A percentile compares a stretch with the other conserved stretches of the same genome.
Conservation (phyloP, 2,888 invertebrate genomes). For the Philereme transversata region DNA sequence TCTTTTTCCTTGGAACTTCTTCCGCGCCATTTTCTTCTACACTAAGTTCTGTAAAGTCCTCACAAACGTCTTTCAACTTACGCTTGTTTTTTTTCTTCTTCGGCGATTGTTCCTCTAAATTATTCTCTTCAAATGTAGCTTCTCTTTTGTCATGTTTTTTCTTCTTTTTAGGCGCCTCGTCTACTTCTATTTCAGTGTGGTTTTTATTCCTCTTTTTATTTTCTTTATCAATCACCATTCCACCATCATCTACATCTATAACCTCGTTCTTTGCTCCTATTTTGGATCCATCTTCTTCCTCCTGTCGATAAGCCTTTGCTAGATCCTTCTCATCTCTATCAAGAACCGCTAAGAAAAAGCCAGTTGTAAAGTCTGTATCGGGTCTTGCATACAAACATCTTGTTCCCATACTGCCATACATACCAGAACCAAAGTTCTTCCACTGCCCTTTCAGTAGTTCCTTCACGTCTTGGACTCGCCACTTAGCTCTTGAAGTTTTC, state of each 20-base stretch:
- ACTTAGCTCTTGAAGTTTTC: constrained; percentile 79
- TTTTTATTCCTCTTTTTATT: constrained; percentile 16
- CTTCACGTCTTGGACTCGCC: constrained; percentile 86
- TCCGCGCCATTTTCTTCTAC: constrained; percentile 22
- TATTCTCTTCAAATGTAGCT: constrained; percentile 19
- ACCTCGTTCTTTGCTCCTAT: constrained; percentile 6
- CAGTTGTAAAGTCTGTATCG: constrained; percentile 92
- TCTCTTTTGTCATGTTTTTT: constrained; percentile 30
- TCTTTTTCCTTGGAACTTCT: constrained; percentile 46
- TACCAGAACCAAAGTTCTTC: constrained; percentile 87
- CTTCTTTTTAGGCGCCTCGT: constrained; percentile 32
- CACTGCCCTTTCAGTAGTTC: constrained; percentile 86
- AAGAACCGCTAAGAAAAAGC: constrained; percentile 97
- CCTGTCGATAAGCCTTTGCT: constrained; percentile 46
- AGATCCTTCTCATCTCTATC: constrained; percentile 84
- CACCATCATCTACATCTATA: constrained; percentile 6
- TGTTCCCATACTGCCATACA: constrained; percentile 87
- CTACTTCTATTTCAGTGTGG: constrained; percentile 13
- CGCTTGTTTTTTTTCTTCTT: constrained; percentile 47
- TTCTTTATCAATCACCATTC: not conserved
- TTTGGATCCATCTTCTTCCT: constrained; percentile 33
- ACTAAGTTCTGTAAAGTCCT: constrained; percentile 6
- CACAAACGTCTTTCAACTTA: constrained; percentile 16
- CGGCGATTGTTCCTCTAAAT: constrained; percentile 22
- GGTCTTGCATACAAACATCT: constrained; percentile 92